Base-by-base conservation (phyloP, 2,888 invertebrate genomes). In the Yponomeuta evonymella region DNA sequence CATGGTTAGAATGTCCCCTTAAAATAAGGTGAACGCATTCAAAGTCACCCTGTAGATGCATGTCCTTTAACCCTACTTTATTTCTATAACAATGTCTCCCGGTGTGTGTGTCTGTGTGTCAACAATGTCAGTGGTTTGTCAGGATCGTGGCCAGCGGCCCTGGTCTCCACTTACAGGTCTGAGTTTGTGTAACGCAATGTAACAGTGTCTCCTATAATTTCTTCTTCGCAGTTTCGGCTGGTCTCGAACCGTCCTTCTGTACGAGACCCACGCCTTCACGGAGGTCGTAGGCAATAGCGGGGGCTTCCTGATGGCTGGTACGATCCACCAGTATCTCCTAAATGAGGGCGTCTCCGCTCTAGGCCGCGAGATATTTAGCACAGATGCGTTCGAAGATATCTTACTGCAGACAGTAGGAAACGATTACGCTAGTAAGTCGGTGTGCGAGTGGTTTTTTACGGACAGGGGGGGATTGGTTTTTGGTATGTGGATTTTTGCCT, bases 301-400 rank as follows among this genome's bases (percentile, higher is more conserved):
- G 8, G 98, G 98, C 76, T 95, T 94, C 76, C 90, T 97, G 30
- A 93, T 96, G 84, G 95, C 96, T 89, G 94, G 94, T 73, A 95
- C 95, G 0, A 85, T 98, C 74, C 95, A 96, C 70, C 93, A 94
- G 75, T 89, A 84, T 76, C 89, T 93, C 88, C 84, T 90, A 8
- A 77, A 78, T 1, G 83, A 83, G 62, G 85, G 85, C 3, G 73
- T 86, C 29, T 76, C 78, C 0, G 81, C 84, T 5, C 79, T 82
- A 62, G 90, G 88, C 58, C 81, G 87, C 78, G 90, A 90, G 78
- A 75, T 93, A 62, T 85, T 81, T 70, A 62, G 77, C 2, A 76
- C 78, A 58, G 82, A 91, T 70, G 89, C 89, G 76, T 85, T 90
- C 74, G 88, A 90, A 74, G 93, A 93, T n/a, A 90, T 93, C 72